A percentile compares a stretch with the other conserved stretches of the same genome.
Conservation (phyloP, 2,888 invertebrate species). For the Melanotus villosus region DNA sequence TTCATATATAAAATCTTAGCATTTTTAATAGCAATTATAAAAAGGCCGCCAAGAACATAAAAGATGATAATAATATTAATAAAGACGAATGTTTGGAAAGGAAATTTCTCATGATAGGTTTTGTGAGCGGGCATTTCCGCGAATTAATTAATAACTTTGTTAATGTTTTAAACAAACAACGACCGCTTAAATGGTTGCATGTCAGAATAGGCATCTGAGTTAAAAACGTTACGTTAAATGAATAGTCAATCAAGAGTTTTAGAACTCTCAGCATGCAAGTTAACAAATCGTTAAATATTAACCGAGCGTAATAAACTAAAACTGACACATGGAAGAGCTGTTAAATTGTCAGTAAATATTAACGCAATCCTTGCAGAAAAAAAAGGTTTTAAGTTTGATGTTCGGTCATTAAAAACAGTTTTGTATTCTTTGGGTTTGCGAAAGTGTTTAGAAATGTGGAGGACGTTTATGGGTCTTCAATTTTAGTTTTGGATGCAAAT, state of each 20-base stretch:
- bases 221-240: background rate
- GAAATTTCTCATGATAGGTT: background rate
- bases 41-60: too few species aligned
- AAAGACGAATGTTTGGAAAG: too few species aligned
- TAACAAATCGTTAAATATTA: background rate
- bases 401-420: too few species aligned
- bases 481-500: too few species aligned
- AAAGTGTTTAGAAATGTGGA: too few species aligned
- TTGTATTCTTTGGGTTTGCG: background rate
- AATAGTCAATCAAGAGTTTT: background rate
- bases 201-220: background rate
- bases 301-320: background rate
- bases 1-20: too few species aligned
- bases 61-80: too few species aligned
- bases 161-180: conserved; percentile 1
- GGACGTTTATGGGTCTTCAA: too few species aligned
- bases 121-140: background rate
- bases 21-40: too few species aligned
- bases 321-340: background rate
- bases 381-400: too few species aligned
- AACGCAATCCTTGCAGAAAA: too few species aligned
- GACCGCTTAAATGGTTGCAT: background rate
- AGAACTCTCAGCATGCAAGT: background rate
- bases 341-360: background rate
- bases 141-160: background rate